Evolutionary conservation across 2,888 invertebrate genomes (phyloP).

Genomic region (Meiosimyza decipiens): DNA sequence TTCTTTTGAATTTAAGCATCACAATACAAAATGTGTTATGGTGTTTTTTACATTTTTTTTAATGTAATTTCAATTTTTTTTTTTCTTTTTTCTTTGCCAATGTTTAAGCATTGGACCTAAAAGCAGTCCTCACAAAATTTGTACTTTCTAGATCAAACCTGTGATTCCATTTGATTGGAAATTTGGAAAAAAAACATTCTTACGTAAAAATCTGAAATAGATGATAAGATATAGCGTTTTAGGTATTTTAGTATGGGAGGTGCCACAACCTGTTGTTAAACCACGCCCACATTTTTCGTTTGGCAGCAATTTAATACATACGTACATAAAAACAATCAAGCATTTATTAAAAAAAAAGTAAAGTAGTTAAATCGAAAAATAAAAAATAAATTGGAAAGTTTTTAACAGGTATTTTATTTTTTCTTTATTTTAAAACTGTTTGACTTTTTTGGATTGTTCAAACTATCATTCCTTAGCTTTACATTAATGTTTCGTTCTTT

Average conservation of each 20-base stretch:
- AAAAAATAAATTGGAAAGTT: not conserved
- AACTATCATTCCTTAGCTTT: conserved; percentile 37
- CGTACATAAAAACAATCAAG: not conserved
- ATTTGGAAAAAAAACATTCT: not conserved
- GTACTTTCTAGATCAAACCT: no score
- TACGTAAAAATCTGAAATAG: no score
- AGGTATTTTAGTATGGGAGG: no score
- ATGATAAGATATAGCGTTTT: no score
- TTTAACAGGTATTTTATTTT: conserved; percentile 17
- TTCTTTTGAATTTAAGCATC: not conserved
- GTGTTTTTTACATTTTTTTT: not conserved
- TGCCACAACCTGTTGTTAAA: no score
- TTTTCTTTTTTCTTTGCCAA: not conserved
- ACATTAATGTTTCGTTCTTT: conserved; percentile 24
- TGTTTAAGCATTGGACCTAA: no score
- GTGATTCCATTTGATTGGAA: not conserved
- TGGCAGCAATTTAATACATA: no score
- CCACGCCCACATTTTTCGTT: no score
- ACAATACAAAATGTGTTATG: no score
- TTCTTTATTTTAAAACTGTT: conserved; percentile 21
- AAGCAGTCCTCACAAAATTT: no score
- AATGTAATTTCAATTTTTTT: no score
- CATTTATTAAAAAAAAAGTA: not conserved
- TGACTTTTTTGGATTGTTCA: not conserved
- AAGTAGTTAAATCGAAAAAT: not conserved